Evolutionary conservation across 2,888 invertebrate genomes (phyloP), one percentile per base, ranked within the genome.

Genomic region (Tryphoninae sp.): DNA sequence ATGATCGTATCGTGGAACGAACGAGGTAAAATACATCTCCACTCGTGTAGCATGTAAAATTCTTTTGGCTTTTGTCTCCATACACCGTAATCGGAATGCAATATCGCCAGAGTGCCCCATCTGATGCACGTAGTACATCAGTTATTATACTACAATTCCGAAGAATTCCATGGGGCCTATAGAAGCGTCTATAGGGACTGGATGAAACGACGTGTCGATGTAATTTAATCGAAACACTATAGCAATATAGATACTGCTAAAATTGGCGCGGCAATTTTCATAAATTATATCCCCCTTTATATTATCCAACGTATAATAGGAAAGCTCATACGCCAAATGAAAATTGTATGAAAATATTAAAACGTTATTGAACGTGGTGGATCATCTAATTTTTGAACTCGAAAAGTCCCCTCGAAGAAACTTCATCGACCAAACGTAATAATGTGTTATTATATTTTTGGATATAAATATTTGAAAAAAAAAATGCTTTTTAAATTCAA

Each of bases 61-160:
- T 76, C 61, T 76, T 73, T 80, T 33, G 22, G 26, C 59, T 61
- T 67, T 72, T 59, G 75, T 55, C 69, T 40, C 45, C 49, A 58
- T 58, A 23, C 7, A 40, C 42, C 55, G 19, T 19, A 45, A 42
- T 62, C 53, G 80, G 80, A 80, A 80, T 80, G 76, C 77, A 76
- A 80, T 80, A 80, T 80, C 80, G 80, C 72, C 59, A 23, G 22
- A 59, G 42, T 78, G 62, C 72, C 59, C 59, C 59, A 67, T 67
- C 65, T 33, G 65, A 23, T 49, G 33, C 53, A 72, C 61, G 45
- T 67, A 73, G 51, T 73, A 68, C 78, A 78, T 73, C 73, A 53
- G 78, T 61, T 72, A 68, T 77, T 77, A 45, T 72, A 68, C 55
- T 49, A 62, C 72, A 77, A 72, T 71, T 65, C 77, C 58, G 67